Base-by-base conservation (phyloP, 2,888 invertebrate genomes). In the Volucella bombylans region DNA sequence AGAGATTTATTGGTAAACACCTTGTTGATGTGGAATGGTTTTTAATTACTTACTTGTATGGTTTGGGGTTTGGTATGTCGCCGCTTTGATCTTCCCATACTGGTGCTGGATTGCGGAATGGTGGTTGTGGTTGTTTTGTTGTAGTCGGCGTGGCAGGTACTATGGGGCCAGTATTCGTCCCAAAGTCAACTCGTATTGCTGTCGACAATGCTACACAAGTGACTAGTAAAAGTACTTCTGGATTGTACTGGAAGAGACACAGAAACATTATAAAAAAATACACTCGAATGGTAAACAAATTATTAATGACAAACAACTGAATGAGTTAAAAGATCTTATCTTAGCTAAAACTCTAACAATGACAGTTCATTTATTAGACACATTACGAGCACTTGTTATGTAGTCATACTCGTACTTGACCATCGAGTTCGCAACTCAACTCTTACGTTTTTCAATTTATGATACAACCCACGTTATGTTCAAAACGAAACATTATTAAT, bases 121-220 rank as follows among this genome's bases (percentile, higher is more conserved):
- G 94, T 89, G 92, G 93, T 87, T 91, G 87, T 23, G 91, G 93
- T 0, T 92, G 92, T 87, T 92, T 91, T 86, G 92, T 90, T 8
- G 92, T 92, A 86, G 93, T 93, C 81, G 94, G 93, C 83, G 93
- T 91, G 67, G 94, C 94, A 18, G 94, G 94, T 89, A 92, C 92
- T 61, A 94, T 94, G 55, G 94, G 94, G 15, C 94, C 94, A 8
- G 90, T 92, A 87, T 93, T 94, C 2, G 94, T 94, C 88, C 94
- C 94, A 89, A 92, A 94, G 89, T 94, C 93, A 81, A 94, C 94
- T 91, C 93, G 93, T 92, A 94, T 94, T 87, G 93, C 93, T 59
- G 93, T 92, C 90, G 92, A 92, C 89, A 89, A 57, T 39, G 89
- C 88, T 64, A 87, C 87, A 81, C 90, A 89, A 79, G 88, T 89